phyloP scores from a whole-genome alignment of 2,888 invertebrate genomes.

The Nezara viridula region DNA sequence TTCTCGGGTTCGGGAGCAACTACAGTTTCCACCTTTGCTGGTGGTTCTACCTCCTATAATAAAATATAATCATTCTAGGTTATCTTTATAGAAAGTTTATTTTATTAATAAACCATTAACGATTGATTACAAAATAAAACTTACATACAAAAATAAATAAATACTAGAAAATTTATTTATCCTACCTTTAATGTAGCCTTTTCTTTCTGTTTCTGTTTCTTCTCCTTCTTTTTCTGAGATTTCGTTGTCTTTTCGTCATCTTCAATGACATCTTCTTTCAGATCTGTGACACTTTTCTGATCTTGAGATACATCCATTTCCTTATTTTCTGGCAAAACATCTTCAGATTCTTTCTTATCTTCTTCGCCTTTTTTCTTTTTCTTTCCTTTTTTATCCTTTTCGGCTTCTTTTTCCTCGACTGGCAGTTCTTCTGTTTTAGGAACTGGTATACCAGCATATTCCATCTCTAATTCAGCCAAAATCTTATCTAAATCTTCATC shows the following conservation, averaged over 20 bases:
- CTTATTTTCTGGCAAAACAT: slow-evolving; percentile 70
- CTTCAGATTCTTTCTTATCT: slow-evolving; percentile 65
- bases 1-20: slow-evolving; percentile 13
- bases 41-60: not conserved
- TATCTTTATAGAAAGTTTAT: too few relatives aligned
- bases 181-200: slow-evolving; percentile 70
- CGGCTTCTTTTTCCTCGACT: slow-evolving; percentile 63
- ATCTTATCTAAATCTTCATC: slow-evolving; percentile 87
- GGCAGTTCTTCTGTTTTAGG: slow-evolving; percentile 65
- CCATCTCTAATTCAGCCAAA: slow-evolving; percentile 85
- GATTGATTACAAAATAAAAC: too few relatives aligned
- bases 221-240: slow-evolving; percentile 91
- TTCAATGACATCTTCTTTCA: slow-evolving; percentile 73
- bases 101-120: not conserved
- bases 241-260: slow-evolving; percentile 78
- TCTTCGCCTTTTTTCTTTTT: slow-evolving; percentile 67
- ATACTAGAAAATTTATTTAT: not conserved
- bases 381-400: slow-evolving; percentile 64
- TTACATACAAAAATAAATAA: too few relatives aligned
- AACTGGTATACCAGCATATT: slow-evolving; percentile 75
- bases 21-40: not conserved
- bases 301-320: slow-evolving; percentile 69
- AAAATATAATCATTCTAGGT: not conserved
- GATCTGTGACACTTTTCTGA: not conserved
- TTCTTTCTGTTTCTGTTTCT: slow-evolving; percentile 86